Evolutionary conservation across 1,140 invertebrate genomes (phyloP).

Genomic region (Calycopis cecrops): DNA sequence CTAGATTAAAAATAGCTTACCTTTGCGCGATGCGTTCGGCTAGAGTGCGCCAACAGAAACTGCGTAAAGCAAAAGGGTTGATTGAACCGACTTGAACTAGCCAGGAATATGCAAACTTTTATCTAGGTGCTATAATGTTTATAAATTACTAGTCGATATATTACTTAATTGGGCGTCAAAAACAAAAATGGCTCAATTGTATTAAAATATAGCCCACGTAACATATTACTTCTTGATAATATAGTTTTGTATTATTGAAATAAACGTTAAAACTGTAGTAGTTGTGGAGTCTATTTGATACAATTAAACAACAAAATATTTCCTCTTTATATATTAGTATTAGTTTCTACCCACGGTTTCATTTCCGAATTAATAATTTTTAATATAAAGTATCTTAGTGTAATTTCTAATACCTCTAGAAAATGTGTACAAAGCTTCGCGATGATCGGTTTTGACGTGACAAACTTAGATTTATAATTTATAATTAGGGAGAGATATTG

Average conservation of each 20-base stretch:
- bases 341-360: background rate
- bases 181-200: too few relatives aligned
- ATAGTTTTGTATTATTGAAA: too few relatives aligned
- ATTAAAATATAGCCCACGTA: too few relatives aligned
- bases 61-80: conserved; percentile 40
- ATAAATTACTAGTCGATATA: too few relatives aligned
- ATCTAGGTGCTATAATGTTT: background rate
- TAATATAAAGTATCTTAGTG: background rate
- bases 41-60: conserved; percentile 28
- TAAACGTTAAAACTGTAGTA: too few relatives aligned
- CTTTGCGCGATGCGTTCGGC: conserved; percentile 20
- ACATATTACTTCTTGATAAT: too few relatives aligned
- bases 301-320: background rate
- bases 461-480: too few relatives aligned
- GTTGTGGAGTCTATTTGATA: background rate
- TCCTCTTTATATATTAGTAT: background rate
- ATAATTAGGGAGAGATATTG: too few relatives aligned
- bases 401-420: background rate
- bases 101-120: conserved; percentile 31
- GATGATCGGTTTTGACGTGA: too few relatives aligned
- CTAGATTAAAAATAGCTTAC: conserved; percentile 5
- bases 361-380: background rate
- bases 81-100: conserved; percentile 49
- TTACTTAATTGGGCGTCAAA: too few relatives aligned
- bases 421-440: too few relatives aligned